These are phyloP conservation scores for Lytechinus variegatus DNA, from an alignment of 35 echinoderm and acorn worm species.

Conservation along the genomic window DNA sequence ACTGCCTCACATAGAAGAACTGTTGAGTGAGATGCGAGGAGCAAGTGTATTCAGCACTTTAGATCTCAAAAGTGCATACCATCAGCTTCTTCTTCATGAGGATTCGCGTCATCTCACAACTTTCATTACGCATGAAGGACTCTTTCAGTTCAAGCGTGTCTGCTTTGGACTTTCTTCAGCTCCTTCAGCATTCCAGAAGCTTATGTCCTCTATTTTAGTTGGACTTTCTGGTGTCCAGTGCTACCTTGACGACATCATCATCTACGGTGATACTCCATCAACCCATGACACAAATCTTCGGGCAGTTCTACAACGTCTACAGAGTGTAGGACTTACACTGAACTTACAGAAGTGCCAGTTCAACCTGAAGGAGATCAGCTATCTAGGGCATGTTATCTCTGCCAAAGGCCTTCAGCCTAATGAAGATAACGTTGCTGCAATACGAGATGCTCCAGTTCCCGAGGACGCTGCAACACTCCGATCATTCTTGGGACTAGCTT, in stretches of 20 bases:
- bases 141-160: constrained; percentile 54
- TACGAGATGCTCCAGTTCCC: constrained; percentile 33
- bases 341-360: constrained; percentile 70
- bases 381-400: constrained; percentile 56
- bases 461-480: constrained; percentile 5
- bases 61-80: constrained; percentile 55
- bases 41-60: constrained; percentile 36
- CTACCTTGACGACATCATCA: too few relatives aligned
- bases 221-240: too few relatives aligned
- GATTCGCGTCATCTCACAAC: constrained; percentile 52
- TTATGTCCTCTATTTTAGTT: too few relatives aligned
- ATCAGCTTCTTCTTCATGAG: constrained; percentile 54
- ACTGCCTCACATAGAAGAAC: too few relatives aligned
- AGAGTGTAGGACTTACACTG: constrained; percentile 3
- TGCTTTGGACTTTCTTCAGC: too few relatives aligned
- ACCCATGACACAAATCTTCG: too few relatives aligned
- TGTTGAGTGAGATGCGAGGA: constrained; percentile 22
- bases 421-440: constrained; percentile 29
- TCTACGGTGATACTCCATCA: too few relatives aligned
- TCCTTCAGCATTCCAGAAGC: too few relatives aligned
- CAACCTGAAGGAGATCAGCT: not conserved
- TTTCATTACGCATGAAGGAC: constrained; percentile 60
- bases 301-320: too few relatives aligned
- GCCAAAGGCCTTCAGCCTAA: constrained; percentile 42
- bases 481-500: constrained; percentile 49